Base-by-base conservation (phyloP, 2,888 invertebrate genomes). In the Clostera curtula region DNA sequence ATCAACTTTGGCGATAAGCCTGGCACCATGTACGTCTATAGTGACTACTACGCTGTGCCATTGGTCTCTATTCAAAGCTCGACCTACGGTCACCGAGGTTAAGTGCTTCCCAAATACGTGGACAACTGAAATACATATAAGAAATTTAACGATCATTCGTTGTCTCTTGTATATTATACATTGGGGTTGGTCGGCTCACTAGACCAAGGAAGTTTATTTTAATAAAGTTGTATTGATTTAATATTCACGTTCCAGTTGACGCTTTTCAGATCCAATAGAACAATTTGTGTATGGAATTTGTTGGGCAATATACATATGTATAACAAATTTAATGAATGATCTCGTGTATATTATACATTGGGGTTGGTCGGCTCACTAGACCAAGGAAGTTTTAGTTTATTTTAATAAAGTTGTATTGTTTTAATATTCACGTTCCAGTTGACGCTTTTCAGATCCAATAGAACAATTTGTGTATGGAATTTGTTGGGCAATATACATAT, bases 81-180 rank as follows among this genome's bases (percentile, higher is more conserved):
- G 89, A 17, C 95, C 95, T 3, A 96, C 95, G 1, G 93, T 94
- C 19, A 95, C 88, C 12, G 85, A 85, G 14, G 95, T 95, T 27
- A 93, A 88, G 61, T 92, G 91, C 64, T 95, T 94, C 3, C 95
- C 95, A 63, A 95, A 95, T 12, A 95, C 94, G 65, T 96, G 95
- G 5, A 95, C 95, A 29, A 96, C 93, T 85, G 54, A 5, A 72
- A 71, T 2, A 13, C 6, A 6, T 15, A 5, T 15, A 15, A 6
- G 6, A 4, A 15, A 5, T 15, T 15, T 15, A 15, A 5, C 6
- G 4, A 15, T 6, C 6, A 15, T 15, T 15, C 4, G 6, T 15
- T 15, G 4, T 5, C 6, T 15, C 6, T 15, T 15, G 4, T 15
- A 15, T 15, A 15, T 15, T n/a, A n/a, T n/a, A n/a, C n/a, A n/a